Evolutionary conservation across 2,797 vertebrate genomes (phyloP), one percentile per base, ranked within the genome.

Genomic region (Valencia hispanica): DNA sequence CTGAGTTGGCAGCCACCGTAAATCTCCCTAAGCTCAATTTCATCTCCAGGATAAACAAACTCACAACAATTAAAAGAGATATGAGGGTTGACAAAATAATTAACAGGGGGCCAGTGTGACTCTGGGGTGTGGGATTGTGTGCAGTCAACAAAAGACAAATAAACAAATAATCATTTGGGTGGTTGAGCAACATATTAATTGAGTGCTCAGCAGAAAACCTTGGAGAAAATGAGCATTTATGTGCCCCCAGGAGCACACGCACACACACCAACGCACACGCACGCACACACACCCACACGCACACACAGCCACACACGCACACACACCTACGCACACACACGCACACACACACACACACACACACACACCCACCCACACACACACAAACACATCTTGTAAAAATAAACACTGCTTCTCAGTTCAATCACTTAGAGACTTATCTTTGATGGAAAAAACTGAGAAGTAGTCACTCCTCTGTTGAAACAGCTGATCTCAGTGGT

Each of bases 1-100:
- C 78, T 53, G 74, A 73, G 87, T 68, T 91, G 92, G 90, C 90
- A 92, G 84, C 79, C 84, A 71, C 83, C 80, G 80, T 86, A 89
- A 87, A 75, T 90, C 86, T 94, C 86, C 79, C 79, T 61, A n/a
- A 88, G 91, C 90, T 92, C 90, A 92, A 92, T 93, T 89, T 90
- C 86, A 93, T 93, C 88, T 86, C 79, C 79, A 81, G 76, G 86
- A 92, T 91, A 94, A 93, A 94, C 87, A 94, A 92, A 90, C 87
- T 85, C 82, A 79, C 86, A 86, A 92, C 92, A 93, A 93, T 94
- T 93, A 94, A 94, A 90, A 89, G 76, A 90, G 89, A 93, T 92
- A 92, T 92, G 91, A 93, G 74, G 85, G 89, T 82, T 94, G 93
- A 94, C 93, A 94, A 93, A 92, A 91, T 92, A 91, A 94, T 94